These are phyloP conservation scores for Leucophenga montana DNA, from an alignment of 2,888 invertebrate species.

Conservation along the genomic window DNA sequence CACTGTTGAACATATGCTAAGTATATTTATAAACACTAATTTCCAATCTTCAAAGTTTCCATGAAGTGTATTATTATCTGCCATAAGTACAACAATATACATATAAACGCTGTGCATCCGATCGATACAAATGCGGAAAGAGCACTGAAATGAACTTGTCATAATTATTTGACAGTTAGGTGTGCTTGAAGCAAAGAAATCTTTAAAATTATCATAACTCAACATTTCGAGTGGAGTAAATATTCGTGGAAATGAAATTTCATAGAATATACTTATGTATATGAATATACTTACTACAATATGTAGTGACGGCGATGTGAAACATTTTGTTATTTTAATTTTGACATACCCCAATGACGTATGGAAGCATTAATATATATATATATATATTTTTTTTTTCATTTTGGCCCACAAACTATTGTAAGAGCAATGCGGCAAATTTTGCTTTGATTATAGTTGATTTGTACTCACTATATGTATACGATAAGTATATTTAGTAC, in stretches of 20 bases:
- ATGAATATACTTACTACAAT: background rate
- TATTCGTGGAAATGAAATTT: conserved; percentile 42
- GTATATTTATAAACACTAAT: too few relatives aligned
- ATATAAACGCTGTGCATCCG: background rate
- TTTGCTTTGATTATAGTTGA: background rate
- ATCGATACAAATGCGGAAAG: conserved; percentile 61
- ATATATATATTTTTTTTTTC: background rate
- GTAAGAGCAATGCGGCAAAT: background rate
- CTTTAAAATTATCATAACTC: too few relatives aligned
- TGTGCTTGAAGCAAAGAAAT: conserved; percentile 40
- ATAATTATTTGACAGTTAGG: conserved; percentile 68
- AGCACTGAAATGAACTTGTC: conserved; percentile 69
- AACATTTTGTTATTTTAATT: conserved; percentile 52
- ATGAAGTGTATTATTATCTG: too few relatives aligned
- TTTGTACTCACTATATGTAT: too few relatives aligned
- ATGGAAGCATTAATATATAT: background rate
- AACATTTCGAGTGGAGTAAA: background rate
- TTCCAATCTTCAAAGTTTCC: too few relatives aligned
- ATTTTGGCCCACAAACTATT: background rate
- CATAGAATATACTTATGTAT: background rate
- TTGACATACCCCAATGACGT: conserved; percentile 37
- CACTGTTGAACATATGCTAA: too few relatives aligned
- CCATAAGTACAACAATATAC: too few relatives aligned
- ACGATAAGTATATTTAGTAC: too few relatives aligned
- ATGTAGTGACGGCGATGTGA: conserved; percentile 52